A percentile compares a stretch with the other conserved stretches of the same genome.
Conservation (phyloP, 2,888 invertebrate species). For the Drosophila quinaria region DNA sequence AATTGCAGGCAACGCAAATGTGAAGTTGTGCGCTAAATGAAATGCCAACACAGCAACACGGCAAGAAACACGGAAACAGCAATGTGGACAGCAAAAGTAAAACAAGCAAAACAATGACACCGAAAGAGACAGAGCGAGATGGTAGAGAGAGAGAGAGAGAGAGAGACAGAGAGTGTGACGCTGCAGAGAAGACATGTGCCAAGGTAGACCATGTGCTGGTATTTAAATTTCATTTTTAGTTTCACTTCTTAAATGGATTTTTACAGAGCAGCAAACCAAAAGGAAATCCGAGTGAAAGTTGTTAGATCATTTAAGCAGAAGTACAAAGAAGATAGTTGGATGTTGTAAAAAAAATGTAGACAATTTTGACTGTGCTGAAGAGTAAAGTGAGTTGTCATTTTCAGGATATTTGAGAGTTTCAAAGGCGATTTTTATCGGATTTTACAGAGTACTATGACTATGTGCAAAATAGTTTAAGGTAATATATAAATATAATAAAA, state of each 20-base stretch:
- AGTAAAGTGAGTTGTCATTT: background rate
- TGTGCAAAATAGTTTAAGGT: no score
- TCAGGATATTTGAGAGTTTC: no score
- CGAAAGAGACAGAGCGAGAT: background rate
- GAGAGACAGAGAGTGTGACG: background rate
- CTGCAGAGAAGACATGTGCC: conserved; percentile 16
- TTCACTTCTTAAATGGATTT: conserved; percentile 39
- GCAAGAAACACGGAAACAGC: conserved; percentile 68
- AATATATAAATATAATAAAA: no score
- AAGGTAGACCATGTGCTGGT: conserved; percentile 62
- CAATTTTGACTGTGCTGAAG: background rate
- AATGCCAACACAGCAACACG: conserved; percentile 78
- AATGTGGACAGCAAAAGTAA: conserved; percentile 47
- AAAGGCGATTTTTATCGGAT: no score
- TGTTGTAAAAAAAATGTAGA: background rate
- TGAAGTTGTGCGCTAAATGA: conserved; percentile 80
- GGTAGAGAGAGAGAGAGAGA: background rate
- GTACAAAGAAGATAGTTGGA: background rate
- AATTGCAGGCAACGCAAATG: conserved; percentile 77
- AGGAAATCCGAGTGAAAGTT: conserved; percentile 23
- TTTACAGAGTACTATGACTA: no score
- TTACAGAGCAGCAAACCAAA: conserved; percentile 4
- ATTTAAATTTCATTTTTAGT: conserved; percentile 69
- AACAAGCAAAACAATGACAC: conserved; percentile 25
- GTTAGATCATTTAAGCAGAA: conserved; percentile 8